Evolutionary conservation across 2,888 invertebrate species (phyloP), one percentile per base, ranked within the genome.

Genomic region (Synanthedon vespiformis): DNA sequence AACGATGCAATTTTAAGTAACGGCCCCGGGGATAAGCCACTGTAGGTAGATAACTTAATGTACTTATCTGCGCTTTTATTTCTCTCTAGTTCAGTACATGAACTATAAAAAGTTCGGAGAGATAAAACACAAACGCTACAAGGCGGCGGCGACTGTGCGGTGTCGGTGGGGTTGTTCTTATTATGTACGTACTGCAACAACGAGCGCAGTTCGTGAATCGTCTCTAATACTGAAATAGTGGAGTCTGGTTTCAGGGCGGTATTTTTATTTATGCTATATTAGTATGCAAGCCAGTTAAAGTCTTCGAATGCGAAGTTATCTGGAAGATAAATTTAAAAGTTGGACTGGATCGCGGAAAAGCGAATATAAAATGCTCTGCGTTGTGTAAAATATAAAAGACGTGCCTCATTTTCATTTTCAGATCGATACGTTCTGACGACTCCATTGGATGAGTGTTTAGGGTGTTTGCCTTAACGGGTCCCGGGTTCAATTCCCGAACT

Each of bases 1-100:
- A 80, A 80, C 74, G 80, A 76, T 76, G 77, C 79, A 75, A 80
- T 80, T 81, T 79, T 75, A 78, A 76, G 74, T 79, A 77, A 79
- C 71, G 73, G 76, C 70, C 73, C 70, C 13, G 63, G 70, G 72
- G 72, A 72, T 74, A 68, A 72, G 70, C 66, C 67, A 44, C n/a
- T n/a, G 44, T 48, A 48, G 16, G 16, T 40, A 40, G 48, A 40
- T 34, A 52, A 52, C 49, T 48, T 18, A 14, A 40, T 49, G 6
- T 51, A 52, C 51, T 51, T 54, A 48, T 59, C 52, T 52, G 54
- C 58, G 59, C 56, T 60, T 57, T 58, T 58, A 57, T 60, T 58
- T 57, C 54, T 56, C 55, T 52, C 56, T 51, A 54, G 56, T 55
- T 55, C 54, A 14, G 44, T 44, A 44, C 44, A 44, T 14, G 44